phyloP scores from a whole-genome alignment of 2,888 invertebrate genomes.

The Xestia rhomboidea region DNA sequence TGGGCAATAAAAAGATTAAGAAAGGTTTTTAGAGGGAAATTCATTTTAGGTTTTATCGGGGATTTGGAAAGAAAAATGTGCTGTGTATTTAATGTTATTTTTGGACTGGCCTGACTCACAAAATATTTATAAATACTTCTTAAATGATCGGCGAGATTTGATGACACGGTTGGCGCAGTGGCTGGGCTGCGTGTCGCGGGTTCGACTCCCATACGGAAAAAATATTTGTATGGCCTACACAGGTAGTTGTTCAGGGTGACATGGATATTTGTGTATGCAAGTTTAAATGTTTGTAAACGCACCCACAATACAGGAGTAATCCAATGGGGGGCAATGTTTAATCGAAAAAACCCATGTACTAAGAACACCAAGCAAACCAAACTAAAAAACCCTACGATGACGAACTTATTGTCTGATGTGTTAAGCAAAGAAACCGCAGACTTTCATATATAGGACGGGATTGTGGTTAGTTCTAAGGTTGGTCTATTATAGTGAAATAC shows the following conservation, averaged over 20 bases:
- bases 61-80: slow-evolving; percentile 30
- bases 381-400: background rate
- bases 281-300: too few relatives aligned
- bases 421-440: background rate
- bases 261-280: too few relatives aligned
- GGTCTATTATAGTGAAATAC: background rate
- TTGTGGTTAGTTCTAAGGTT: background rate
- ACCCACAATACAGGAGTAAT: too few relatives aligned
- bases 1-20: slow-evolving; percentile 54
- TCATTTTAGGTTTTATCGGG: slow-evolving; percentile 38
- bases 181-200: too few relatives aligned
- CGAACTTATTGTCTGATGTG: background rate
- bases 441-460: background rate
- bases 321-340: too few relatives aligned
- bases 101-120: background rate
- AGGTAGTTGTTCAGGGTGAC: too few relatives aligned
- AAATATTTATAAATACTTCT: background rate
- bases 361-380: background rate
- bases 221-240: too few relatives aligned
- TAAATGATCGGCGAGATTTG: too few relatives aligned
- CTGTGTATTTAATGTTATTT: background rate
- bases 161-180: too few relatives aligned
- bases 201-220: too few relatives aligned
- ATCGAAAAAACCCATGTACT: background rate
- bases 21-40: slow-evolving; percentile 32